Conservation (phyloP, 1,140 invertebrate genomes). For the Periplaneta americana region DNA sequence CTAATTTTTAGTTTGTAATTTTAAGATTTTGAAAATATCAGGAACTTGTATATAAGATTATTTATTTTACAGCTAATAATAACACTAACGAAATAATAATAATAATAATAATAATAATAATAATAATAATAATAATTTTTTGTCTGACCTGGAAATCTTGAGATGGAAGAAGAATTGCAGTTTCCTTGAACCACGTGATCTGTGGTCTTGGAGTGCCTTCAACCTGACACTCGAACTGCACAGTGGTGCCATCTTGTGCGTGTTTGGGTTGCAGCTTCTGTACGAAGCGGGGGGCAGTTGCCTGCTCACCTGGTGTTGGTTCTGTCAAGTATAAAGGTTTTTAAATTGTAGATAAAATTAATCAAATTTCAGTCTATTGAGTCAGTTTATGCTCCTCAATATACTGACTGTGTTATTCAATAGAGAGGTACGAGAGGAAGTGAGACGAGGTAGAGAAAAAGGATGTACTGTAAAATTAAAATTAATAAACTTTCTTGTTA, state of each 20-base stretch:
- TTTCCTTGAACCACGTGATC: constrained; percentile 93
- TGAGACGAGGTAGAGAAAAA: no score
- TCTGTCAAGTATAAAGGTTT: constrained; percentile 43
- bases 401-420: no score
- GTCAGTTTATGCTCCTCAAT: no score
- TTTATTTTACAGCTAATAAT: background rate
- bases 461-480: no score
- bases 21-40: no score
- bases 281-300: constrained; percentile 75
- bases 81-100: background rate
- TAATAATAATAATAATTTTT: background rate
- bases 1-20: background rate
- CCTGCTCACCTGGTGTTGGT: constrained; percentile 67
- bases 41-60: background rate
- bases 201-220: constrained; percentile 83
- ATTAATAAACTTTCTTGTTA: no score
- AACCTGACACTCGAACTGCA: constrained; percentile 87
- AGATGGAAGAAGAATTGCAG: constrained; percentile 84
- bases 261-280: constrained; percentile 79
- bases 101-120: background rate
- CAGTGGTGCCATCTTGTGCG: constrained; percentile 78
- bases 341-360: constrained; percentile 4
- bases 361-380: no score
- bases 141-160: constrained; percentile 63
- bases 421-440: no score